phyloP scores from a whole-genome alignment of 92 coral and sea anemone species.

The Bergia sp. region DNA sequence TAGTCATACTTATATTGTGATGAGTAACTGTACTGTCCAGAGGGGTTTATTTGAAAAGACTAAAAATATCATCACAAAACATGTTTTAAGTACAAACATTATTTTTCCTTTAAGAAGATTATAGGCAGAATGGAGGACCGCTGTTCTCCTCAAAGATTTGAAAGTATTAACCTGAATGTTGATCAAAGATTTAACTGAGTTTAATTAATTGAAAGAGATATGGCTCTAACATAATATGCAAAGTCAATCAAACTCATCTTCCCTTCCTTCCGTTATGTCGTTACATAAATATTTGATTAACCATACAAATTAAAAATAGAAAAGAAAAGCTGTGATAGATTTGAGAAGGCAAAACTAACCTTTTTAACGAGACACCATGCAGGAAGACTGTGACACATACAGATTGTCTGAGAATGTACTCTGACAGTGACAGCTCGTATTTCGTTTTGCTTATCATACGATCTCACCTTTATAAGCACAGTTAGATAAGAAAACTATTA shows the following conservation, averaged over 20 bases:
- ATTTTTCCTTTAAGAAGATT: neutral
- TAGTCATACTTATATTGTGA: neutral
- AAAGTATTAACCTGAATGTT: neutral
- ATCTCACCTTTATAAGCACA: neutral
- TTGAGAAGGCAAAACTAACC: neutral
- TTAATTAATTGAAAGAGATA: neutral
- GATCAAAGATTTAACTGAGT: constrained; percentile 6
- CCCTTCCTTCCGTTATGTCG: too few species aligned
- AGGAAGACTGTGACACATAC: neutral
- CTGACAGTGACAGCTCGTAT: constrained; percentile 3
- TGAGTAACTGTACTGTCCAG: neutral
- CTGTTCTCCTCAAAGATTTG: neutral
- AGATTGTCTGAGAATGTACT: neutral
- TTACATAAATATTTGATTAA: neutral
- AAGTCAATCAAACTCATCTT: neutral
- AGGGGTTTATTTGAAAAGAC: neutral
- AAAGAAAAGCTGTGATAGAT: neutral
- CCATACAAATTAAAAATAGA: neutral
- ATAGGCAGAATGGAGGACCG: neutral
- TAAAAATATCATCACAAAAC: neutral
- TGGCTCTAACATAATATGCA: neutral
- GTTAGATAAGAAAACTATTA: neutral
- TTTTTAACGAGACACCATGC: neutral
- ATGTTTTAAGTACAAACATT: neutral
- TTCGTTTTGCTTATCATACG: constrained; percentile 10